Evolutionary conservation across 2,888 invertebrate species (phyloP), one percentile per base, ranked within the genome.

Genomic region (Melikaiella ostensackeni): DNA sequence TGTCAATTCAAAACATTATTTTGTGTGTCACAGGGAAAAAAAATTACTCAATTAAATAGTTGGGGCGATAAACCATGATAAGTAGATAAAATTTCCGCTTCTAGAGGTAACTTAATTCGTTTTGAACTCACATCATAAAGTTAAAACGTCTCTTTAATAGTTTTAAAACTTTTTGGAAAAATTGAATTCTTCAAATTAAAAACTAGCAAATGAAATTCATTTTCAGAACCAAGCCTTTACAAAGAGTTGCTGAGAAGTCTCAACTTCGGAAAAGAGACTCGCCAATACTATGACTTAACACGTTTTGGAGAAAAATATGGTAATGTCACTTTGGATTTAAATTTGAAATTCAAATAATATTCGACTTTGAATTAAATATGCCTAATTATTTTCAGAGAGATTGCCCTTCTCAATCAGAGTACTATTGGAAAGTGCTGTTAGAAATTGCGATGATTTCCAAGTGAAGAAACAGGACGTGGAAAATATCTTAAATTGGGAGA

Each of bases 401-500:
- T 93, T 99, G 13, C 99, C 99, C 0, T 99, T 94, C 93, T 98
- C 98, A 9, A 96, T 99, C 84, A 94, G 98, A 81, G 96, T 99
- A 1, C 93, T 99, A 0, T 92, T 99, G 89, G 99, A 99, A 92
- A 98, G 98, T 0, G 98, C 98, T 42, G 96, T 99, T 1, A 94
- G 99, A 76, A 98, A 98, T 92, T 99, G 99, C 91, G 99, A 99
- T 92, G 96, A 96, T 87, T 99, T 99, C 91, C 97, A 98, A 91
- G 96, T 99, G 13, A 93, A 95, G 76, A 93, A 95, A 90, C 93
- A 94, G 81, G 99, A 99, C 93, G 98, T 99, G 0, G 92, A 96
- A 82, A 97, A 95, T 82, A 97, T 99, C 61, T 93, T 99, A 76
- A 94, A 96, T 80, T 99, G 99, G 99, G 95, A 97, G 87, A 91